phyloP scores from a whole-genome alignment of 2,113 vertebrate genomes.

The Chloropsis cyanopogon region DNA sequence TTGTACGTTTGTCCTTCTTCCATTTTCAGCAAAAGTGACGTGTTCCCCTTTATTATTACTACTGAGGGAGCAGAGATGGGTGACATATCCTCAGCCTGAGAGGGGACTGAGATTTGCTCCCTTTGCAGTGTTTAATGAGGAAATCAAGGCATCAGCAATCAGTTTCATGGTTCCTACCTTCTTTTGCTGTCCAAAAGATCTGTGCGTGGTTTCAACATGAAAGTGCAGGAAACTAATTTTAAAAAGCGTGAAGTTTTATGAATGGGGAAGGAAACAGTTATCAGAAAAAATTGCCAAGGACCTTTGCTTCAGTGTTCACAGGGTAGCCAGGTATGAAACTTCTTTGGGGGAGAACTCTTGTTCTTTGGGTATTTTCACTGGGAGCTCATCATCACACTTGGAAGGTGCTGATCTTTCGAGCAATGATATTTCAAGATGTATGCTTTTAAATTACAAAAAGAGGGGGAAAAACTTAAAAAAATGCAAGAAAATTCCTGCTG shows the following conservation, averaged over 20 bases:
- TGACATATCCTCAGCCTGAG: neutral
- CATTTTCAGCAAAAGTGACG: neutral
- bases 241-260: neutral
- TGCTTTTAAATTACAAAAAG: neutral
- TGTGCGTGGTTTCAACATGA: neutral
- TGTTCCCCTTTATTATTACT: neutral
- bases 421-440: neutral
- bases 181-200: neutral
- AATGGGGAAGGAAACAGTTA: neutral
- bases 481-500: neutral
- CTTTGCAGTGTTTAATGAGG: neutral
- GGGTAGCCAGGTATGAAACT: neutral
- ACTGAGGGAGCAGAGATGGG: neutral
- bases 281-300: neutral
- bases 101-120: neutral
- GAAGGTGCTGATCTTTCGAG: neutral
- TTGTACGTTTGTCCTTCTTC: neutral
- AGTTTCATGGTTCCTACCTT: neutral
- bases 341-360: fast-evolving
- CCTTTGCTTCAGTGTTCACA: neutral
- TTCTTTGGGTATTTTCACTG: neutral
- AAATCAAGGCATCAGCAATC: neutral
- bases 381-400: neutral
- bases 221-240: neutral
- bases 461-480: neutral